These are phyloP conservation scores for Orthosia gracilis DNA, from an alignment of 2,888 invertebrate species.

Conservation along the genomic window DNA sequence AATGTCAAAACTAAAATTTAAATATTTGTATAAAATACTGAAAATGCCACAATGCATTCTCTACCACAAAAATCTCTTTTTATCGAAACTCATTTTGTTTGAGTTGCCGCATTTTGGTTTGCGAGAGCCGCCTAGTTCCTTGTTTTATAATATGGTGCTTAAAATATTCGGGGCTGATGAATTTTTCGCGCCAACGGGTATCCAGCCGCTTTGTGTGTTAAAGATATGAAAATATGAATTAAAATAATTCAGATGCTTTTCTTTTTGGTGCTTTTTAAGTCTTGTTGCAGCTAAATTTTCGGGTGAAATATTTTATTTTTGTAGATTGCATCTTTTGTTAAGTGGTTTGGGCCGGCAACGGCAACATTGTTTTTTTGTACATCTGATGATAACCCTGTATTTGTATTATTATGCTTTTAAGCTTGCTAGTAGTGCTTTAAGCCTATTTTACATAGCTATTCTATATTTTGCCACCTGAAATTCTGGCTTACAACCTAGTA, in stretches of 20 bases:
- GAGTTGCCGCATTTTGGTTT: background rate
- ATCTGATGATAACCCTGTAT: background rate
- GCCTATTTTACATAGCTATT: too few species aligned
- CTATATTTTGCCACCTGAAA: too few species aligned
- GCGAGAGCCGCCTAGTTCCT: slow-evolving; percentile 30
- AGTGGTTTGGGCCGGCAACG: background rate
- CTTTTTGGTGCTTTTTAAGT: slow-evolving; percentile 26
- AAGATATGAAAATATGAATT: slow-evolving; percentile 66
- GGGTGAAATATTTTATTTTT: slow-evolving; percentile 5
- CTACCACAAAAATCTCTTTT: too few species aligned
- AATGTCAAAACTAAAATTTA: too few species aligned
- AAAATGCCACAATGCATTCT: too few species aligned
- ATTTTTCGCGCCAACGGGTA: slow-evolving; percentile 61
- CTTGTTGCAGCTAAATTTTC: slow-evolving; percentile 39
- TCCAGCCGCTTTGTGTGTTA: slow-evolving; percentile 50
- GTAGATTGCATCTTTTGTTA: slow-evolving; percentile 2
- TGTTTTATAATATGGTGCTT: slow-evolving; percentile 57
- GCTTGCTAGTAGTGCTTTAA: too few species aligned
- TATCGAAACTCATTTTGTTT: background rate
- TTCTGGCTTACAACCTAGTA: too few species aligned
- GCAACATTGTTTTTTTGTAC: background rate
- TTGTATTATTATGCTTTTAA: background rate
- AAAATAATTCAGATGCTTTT: slow-evolving; percentile 58
- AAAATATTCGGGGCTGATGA: slow-evolving; percentile 61
- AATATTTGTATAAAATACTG: too few species aligned